phyloP scores from a whole-genome alignment of 2,113 vertebrate species.

The Microcebus tavaratra region DNA sequence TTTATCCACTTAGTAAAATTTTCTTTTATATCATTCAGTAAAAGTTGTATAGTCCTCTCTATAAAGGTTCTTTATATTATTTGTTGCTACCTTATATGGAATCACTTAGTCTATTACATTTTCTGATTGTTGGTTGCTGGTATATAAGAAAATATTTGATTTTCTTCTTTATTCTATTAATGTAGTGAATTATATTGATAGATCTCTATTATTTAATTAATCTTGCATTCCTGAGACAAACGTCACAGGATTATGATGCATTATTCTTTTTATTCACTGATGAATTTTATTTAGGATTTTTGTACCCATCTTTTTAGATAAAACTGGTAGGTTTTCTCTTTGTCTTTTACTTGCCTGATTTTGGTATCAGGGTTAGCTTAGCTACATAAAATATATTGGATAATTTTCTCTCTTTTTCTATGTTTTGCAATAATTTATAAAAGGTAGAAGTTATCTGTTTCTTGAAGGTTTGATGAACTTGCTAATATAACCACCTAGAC shows the following conservation, averaged over 20 bases:
- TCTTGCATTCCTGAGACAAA: background rate
- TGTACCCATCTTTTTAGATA: background rate
- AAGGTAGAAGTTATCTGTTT: constrained; percentile 19
- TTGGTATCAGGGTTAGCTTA: background rate
- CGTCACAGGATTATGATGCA: background rate
- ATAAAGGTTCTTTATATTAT: background rate
- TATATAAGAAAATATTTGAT: background rate
- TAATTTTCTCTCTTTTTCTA: background rate
- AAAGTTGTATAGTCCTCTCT: constrained; percentile 19
- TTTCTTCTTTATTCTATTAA: constrained; percentile 42
- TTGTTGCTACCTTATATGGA: background rate
- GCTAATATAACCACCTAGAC: background rate
- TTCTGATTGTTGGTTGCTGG: constrained; percentile 43
- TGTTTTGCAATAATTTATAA: constrained; percentile 15
- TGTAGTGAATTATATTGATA: background rate
- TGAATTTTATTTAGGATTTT: constrained; percentile 40
- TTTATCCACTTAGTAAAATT: background rate
- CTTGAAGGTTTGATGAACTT: constrained; percentile 22
- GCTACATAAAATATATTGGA: background rate
- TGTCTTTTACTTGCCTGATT: background rate
- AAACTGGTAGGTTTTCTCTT: background rate
- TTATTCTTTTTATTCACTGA: constrained; percentile 8
- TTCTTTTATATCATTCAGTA: background rate
- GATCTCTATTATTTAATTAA: constrained; percentile 32
- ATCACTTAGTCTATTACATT: background rate